These are phyloP conservation scores for Melanotaenia pygmaea DNA, from an alignment of 2,797 vertebrate genomes.

Conservation along the genomic window DNA sequence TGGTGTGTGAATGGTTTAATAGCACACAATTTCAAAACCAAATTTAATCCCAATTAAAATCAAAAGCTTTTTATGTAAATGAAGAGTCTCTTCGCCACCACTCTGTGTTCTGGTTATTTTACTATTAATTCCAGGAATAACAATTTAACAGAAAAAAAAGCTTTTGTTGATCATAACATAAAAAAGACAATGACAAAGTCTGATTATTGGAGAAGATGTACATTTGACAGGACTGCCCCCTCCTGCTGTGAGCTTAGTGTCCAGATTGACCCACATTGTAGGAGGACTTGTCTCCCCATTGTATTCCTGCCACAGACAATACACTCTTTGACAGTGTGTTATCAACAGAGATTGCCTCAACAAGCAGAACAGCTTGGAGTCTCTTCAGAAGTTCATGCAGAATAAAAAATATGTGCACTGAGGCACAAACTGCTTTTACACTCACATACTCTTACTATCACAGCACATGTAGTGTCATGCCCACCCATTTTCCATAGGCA, in stretches of 20 bases:
- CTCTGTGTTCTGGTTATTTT: neutral
- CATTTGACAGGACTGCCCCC: neutral
- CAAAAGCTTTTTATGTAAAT: too few relatives aligned
- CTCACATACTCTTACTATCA: neutral
- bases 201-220: neutral
- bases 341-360: conserved; percentile 36
- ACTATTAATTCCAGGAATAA: neutral
- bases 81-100: too few relatives aligned
- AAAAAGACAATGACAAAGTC: neutral
- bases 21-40: neutral
- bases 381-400: conserved; percentile 19
- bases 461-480: conserved; percentile 20
- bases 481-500: neutral
- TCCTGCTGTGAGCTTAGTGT: neutral
- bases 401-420: conserved; percentile 32
- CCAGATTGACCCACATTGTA: conserved; percentile 30
- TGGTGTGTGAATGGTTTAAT: neutral
- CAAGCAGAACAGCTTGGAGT: conserved; percentile 26
- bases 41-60: too few relatives aligned
- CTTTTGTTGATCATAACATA: neutral
- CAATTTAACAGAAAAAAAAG: neutral
- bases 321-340: conserved; percentile 45
- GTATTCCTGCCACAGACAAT: conserved; percentile 49
- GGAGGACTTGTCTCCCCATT: neutral
- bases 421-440: neutral